Evolutionary conservation across 35 echinoderm and acorn worm genomes (phyloP), one percentile per base, ranked within the genome.

Genomic region (Ophioderma brevispina): DNA sequence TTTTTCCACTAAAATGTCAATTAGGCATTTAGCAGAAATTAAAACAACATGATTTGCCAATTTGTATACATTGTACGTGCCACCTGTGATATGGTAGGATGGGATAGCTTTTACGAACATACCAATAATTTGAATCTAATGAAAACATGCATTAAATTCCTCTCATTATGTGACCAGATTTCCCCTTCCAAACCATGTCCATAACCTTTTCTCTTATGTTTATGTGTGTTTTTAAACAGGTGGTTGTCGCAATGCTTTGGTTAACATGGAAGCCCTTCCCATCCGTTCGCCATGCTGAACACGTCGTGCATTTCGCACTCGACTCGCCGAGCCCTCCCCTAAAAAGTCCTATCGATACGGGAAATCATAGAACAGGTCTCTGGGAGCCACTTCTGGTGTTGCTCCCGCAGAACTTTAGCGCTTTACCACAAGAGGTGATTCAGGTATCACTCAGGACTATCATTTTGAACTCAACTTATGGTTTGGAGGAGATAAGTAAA

Each of bases 181-280:
- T 79, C 38, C 77, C 38, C 39, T 81, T 21, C 6, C 40, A 37
- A 32, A 84, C 43, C 10, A 40, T 3, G 35, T 32, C 18, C n/a
- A n/a, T n/a, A n/a, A n/a, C n/a, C n/a, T n/a, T n/a, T n/a, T n/a
- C n/a, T n/a, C n/a, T n/a, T n/a, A n/a, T n/a, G n/a, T 87, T 64
- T 36, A 6, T 42, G 4, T 82, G 35, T 31, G 36, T 43, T 70
- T 81, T 35, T 84, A 98, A n/a, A n/a, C n/a, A n/a, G n/a, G n/a
- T n/a, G 97, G 97, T 39, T 95, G 97, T 38, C 87, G 97, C 32
- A 99, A 94, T 89, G 91, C 97, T 15, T 55, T 99, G 36, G 91
- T 99, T n/a, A 99, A 99, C 90, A 92, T 99, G 94, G 97, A 99
- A 89, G 97, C 97, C 38, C 81, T 93, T 0, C 97, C 97, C 13